These are phyloP conservation scores for Cephalopholis sonnerati DNA, from an alignment of 2,113 vertebrate species.

Conservation along the genomic window DNA sequence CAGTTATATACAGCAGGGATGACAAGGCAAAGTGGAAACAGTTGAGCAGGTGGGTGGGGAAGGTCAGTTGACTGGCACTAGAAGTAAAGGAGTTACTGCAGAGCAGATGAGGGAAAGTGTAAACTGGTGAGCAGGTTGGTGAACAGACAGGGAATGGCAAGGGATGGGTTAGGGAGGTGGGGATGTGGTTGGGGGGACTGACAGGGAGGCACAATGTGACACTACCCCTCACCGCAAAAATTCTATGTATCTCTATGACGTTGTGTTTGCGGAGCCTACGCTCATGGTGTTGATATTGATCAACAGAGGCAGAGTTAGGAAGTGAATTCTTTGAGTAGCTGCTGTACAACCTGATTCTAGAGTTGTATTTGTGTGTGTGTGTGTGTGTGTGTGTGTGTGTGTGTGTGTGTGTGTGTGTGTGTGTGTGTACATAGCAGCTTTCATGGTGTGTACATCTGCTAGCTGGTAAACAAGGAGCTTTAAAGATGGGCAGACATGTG, in stretches of 20 bases:
- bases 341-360: conserved; percentile 4
- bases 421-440: background rate
- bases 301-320: conserved; percentile 5
- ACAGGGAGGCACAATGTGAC: too few relatives aligned
- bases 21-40: background rate
- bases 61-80: too few relatives aligned
- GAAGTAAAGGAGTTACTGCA: too few relatives aligned
- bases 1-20: background rate
- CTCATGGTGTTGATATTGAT: conserved; percentile 29
- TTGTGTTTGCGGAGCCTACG: background rate
- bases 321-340: conserved; percentile 2
- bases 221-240: too few relatives aligned
- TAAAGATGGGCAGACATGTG: background rate
- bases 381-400: too few relatives aligned
- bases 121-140: too few relatives aligned
- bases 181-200: too few relatives aligned
- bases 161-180: too few relatives aligned
- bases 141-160: too few relatives aligned
- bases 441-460: conserved; percentile 1
- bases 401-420: too few relatives aligned
- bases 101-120: too few relatives aligned
- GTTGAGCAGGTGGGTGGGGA: background rate
- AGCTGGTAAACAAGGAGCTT: conserved; percentile 8
- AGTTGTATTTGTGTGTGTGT: background rate
- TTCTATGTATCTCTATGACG: too few relatives aligned